Base-by-base conservation (phyloP, 2,113 vertebrate species). In the Poeciliopsis occidentalis region DNA sequence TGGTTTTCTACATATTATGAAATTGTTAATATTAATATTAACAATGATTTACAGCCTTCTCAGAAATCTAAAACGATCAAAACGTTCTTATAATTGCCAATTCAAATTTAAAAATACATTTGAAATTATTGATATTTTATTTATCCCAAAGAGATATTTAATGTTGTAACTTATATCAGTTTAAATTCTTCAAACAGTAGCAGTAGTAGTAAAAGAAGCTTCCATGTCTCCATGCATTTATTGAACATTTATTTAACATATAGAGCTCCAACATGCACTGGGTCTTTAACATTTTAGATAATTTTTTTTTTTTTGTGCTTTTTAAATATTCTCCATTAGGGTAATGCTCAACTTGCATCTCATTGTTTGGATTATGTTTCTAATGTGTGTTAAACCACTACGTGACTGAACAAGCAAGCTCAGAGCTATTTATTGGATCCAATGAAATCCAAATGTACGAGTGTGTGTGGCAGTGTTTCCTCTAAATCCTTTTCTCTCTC, bases 401-500 rank as follows among this genome's bases (percentile, higher is more conserved):
- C 8, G 17, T 57, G 24, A 57, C 51, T 57, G 24, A 57, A n/a
- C 51, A 57, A 57, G 51, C 51, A 57, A 57, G 51, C 24, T 57
- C 10, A 7, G 51, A 57, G 51, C 24, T 24, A 57, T 57, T n/a
- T 57, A n/a, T 17, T 57, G 19, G 24, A 57, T 57, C 17, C 10
- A 57, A 57, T 10, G 10, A 57, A 57, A n/a, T 57, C 51, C 51
- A 57, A n/a, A 57, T 24, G 11, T 57, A 57, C 8, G 5, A 57
- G 51, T 57, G 51, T 54, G 6, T 57, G 24, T 57, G 51, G 51
- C 17, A 8, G 51, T 57, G 51, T 57, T 57, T 57, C 24, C 51
- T 57, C 51, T 57, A 57, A 22, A 37, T 83, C 65, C 39, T 27
- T 71, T 54, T 64, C 60, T 74, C 76, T 79, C 73, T 41, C 69